These are phyloP conservation scores for Seriola aureovittata DNA, from an alignment of 2,113 vertebrate genomes.

Conservation along the genomic window DNA sequence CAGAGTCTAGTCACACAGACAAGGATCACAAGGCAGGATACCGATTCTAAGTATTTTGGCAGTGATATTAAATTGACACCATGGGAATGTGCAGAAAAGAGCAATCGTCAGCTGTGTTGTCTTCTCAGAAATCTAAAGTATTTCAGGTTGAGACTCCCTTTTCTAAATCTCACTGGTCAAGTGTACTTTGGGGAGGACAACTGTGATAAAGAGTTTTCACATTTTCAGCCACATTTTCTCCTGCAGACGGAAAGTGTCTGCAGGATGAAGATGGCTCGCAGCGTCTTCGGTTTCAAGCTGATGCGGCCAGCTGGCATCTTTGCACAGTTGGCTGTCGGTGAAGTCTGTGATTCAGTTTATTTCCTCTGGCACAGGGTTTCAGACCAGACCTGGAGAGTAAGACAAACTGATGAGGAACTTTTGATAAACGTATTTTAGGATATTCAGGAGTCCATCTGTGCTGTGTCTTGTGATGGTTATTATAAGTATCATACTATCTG, in stretches of 20 bases:
- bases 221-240: not conserved
- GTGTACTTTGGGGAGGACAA: not conserved
- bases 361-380: constrained; percentile 11
- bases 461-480: not conserved
- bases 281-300: constrained; percentile 25
- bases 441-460: not conserved
- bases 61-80: not conserved
- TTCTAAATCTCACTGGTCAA: not conserved
- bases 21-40: not conserved
- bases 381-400: not conserved
- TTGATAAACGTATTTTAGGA: not conserved
- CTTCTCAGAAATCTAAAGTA: not conserved
- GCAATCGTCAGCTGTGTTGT: not conserved
- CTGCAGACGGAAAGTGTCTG: not conserved
- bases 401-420: not conserved
- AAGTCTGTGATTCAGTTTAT: constrained; percentile 13
- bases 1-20: not conserved
- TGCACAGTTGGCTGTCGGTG: constrained; percentile 13
- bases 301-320: constrained; percentile 36
- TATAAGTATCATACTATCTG: not conserved
- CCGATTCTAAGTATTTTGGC: not conserved
- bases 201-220: not conserved
- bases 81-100: not conserved
- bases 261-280: constrained; percentile 18
- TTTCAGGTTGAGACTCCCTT: not conserved